Percentiles rank a stretch among this genome's conserved stretches.
phyloP scores from a whole-genome alignment of 1,140 invertebrate species.

The Druon quercuslanigerum region DNA sequence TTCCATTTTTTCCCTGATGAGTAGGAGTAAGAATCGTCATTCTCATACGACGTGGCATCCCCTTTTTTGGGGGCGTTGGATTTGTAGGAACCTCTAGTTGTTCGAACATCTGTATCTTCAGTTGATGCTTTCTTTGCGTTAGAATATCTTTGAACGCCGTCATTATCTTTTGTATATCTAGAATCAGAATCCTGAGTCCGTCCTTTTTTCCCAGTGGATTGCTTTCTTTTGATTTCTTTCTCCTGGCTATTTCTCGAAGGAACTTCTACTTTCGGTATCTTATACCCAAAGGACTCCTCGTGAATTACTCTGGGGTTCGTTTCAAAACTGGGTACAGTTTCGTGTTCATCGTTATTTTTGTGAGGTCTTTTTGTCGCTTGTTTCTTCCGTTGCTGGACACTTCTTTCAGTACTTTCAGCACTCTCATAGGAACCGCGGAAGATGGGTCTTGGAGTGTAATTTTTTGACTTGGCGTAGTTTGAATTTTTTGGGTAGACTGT shows the following conservation, averaged over 20 bases:
- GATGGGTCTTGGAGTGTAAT: neutral
- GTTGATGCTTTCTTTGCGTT: no score
- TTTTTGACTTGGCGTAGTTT: neutral
- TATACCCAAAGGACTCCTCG: slow-evolving; percentile 55
- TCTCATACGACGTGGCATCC: slow-evolving; percentile 41
- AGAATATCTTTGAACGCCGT: no score
- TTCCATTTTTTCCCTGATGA: slow-evolving; percentile 44
- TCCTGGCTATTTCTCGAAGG: slow-evolving; percentile 49
- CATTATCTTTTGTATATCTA: slow-evolving; percentile 10
- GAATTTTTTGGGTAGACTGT: neutral
- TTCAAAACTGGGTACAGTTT: slow-evolving; percentile 36
- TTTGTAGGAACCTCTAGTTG: slow-evolving; percentile 54
- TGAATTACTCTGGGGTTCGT: slow-evolving; percentile 33
- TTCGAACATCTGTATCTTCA: slow-evolving; percentile 19
- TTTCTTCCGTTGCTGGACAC: neutral
- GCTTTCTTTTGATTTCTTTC: slow-evolving; percentile 36
- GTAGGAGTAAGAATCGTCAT: slow-evolving; percentile 50
- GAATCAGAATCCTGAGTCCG: slow-evolving; percentile 38
- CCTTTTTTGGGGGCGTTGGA: slow-evolving; percentile 51
- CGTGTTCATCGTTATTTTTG: slow-evolving; percentile 5
- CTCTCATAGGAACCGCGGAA: neutral
- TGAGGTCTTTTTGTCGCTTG: neutral
- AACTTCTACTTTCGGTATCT: slow-evolving; percentile 45
- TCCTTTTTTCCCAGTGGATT: slow-evolving; percentile 46
- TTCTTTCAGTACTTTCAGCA: neutral